Evolutionary conservation across 2,797 vertebrate genomes (phyloP).

Genomic region (Natrix natrix): DNA sequence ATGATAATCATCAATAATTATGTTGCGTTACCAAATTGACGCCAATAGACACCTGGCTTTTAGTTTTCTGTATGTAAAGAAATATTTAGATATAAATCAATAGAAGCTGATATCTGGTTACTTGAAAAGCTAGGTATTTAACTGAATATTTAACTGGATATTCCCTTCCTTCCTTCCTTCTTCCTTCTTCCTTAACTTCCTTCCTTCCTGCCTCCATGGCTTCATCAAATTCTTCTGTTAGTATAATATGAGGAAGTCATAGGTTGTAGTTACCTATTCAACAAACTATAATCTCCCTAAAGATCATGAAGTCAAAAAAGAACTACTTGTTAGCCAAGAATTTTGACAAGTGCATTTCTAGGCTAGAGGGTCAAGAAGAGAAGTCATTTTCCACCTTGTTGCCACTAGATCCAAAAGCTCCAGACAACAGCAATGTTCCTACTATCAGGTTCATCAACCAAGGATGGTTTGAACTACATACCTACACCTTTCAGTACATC

Average conservation of each 20-base stretch:
- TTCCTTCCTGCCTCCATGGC: not conserved
- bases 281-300: not conserved
- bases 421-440: not conserved
- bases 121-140: not conserved
- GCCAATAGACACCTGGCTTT: not conserved
- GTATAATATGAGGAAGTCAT: not conserved
- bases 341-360: not conserved
- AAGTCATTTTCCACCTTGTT: not conserved
- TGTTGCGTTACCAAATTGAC: not conserved
- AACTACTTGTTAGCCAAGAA: not conserved
- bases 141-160: not conserved
- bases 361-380: not conserved
- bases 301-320: not conserved
- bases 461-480: not conserved
- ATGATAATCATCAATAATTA: not conserved
- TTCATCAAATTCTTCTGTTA: not conserved
- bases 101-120: not conserved
- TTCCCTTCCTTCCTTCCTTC: not conserved
- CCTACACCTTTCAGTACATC: not conserved
- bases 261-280: not conserved
- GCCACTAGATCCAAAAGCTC: not conserved
- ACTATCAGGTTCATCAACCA: not conserved
- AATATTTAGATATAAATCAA: not conserved
- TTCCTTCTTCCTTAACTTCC: too few species aligned
- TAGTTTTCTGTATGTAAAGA: not conserved